A percentile compares a stretch with the other conserved stretches of the same genome.
phyloP scores from a whole-genome alignment of 2,888 invertebrate genomes.

The Euphydryas editha region DNA sequence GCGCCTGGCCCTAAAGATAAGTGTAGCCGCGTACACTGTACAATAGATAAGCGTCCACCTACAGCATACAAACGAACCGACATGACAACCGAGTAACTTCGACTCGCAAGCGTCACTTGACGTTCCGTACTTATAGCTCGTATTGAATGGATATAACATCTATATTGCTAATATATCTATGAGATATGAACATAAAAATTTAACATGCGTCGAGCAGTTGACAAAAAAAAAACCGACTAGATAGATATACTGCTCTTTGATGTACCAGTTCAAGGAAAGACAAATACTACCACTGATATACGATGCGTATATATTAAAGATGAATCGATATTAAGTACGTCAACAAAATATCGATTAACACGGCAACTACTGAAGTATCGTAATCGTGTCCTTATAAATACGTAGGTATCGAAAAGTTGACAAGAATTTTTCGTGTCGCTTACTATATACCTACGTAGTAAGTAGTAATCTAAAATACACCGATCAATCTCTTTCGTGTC shows the following conservation, averaged over 20 bases:
- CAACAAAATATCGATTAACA: not conserved
- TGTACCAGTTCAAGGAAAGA: not conserved
- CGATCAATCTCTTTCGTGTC: too few species aligned
- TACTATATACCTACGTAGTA: not conserved
- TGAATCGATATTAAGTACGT: not conserved
- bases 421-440: not conserved
- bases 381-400: not conserved
- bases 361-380: not conserved
- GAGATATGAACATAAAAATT: slow-evolving; percentile 8
- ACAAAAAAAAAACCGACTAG: slow-evolving; percentile 1
- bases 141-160: not conserved
- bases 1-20: slow-evolving; percentile 47
- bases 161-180: not conserved
- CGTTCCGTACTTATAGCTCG: not conserved
- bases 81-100: slow-evolving; percentile 13
- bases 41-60: slow-evolving; percentile 66
- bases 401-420: not conserved
- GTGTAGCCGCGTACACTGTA: slow-evolving; percentile 59
- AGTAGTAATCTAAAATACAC: too few species aligned
- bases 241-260: not conserved
- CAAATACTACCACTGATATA: not conserved
- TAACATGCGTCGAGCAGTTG: slow-evolving; percentile 16
- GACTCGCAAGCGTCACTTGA: not conserved
- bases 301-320: not conserved
- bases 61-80: slow-evolving; percentile 63